phyloP scores from a whole-genome alignment of 2,113 vertebrate genomes.

The Callaeas wilsoni region DNA sequence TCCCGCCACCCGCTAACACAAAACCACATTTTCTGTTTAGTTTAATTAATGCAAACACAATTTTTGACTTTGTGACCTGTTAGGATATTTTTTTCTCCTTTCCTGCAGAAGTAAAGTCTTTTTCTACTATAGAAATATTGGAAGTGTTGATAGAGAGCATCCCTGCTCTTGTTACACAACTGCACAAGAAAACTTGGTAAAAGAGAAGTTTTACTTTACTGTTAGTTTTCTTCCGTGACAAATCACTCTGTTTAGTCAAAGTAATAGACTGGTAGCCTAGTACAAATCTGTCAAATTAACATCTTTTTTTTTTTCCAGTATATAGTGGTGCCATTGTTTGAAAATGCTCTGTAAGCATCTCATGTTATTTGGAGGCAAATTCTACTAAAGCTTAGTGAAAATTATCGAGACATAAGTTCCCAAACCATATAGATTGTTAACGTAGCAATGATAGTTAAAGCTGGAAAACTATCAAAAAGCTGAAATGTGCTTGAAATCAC shows the following conservation, averaged over 20 bases:
- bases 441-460: background rate
- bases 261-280: background rate
- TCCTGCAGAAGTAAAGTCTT: background rate
- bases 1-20: background rate
- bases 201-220: background rate
- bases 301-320: background rate
- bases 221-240: background rate
- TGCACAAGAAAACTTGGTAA: background rate
- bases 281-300: background rate
- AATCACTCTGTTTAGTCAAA: background rate
- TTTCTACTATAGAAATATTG: background rate
- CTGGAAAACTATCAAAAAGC: background rate
- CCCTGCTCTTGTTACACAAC: background rate
- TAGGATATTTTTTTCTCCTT: background rate
- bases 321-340: background rate
- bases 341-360: background rate
- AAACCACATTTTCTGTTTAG: background rate
- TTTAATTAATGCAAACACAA: background rate
- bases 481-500: background rate
- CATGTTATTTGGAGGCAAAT: background rate
- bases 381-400: background rate
- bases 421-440: background rate
- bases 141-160: background rate
- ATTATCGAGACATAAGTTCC: background rate
- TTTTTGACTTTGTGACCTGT: background rate